Percentiles rank a stretch among this genome's conserved stretches.
These are phyloP conservation scores for Excalfactoria chinensis DNA, from an alignment of 2,113 vertebrate species.

Conservation along the genomic window DNA sequence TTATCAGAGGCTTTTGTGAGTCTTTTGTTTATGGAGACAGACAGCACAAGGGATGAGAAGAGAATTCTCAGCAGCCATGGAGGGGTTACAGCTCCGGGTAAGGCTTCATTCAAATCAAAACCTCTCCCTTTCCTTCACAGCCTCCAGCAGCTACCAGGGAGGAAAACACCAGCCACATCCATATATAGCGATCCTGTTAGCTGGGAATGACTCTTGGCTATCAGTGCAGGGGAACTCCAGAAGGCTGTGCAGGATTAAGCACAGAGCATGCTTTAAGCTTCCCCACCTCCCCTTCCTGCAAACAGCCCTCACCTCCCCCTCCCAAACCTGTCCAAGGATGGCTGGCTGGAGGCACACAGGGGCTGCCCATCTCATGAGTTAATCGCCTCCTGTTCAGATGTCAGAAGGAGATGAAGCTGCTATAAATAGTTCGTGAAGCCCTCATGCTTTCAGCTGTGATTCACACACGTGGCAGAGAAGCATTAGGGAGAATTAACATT, in stretches of 20 bases:
- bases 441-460: conserved; percentile 40
- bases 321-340: not conserved
- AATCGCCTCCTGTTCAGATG: conserved; percentile 45
- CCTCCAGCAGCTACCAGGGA: not conserved
- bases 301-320: not conserved
- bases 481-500: conserved; percentile 72
- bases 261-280: not conserved
- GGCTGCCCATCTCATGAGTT: not conserved
- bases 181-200: not conserved
- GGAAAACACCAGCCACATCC: not conserved
- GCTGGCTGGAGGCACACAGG: not conserved
- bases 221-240: not conserved
- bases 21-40: not conserved
- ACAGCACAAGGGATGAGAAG: not conserved
- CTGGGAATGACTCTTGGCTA: not conserved
- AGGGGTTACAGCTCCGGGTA: conserved; percentile 60
- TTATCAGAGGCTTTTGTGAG: not conserved
- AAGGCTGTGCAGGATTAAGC: not conserved
- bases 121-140: not conserved
- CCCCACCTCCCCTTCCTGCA: not conserved
- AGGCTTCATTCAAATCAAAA: not conserved
- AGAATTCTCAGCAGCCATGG: conserved; percentile 50
- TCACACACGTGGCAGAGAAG: conserved; percentile 47
- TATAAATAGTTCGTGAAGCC: conserved; percentile 63
- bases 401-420: conserved; percentile 59